Percentiles rank a stretch among this genome's conserved stretches.
Conservation (phyloP, 1,140 invertebrate genomes). For the Nixonia krombeini region DNA sequence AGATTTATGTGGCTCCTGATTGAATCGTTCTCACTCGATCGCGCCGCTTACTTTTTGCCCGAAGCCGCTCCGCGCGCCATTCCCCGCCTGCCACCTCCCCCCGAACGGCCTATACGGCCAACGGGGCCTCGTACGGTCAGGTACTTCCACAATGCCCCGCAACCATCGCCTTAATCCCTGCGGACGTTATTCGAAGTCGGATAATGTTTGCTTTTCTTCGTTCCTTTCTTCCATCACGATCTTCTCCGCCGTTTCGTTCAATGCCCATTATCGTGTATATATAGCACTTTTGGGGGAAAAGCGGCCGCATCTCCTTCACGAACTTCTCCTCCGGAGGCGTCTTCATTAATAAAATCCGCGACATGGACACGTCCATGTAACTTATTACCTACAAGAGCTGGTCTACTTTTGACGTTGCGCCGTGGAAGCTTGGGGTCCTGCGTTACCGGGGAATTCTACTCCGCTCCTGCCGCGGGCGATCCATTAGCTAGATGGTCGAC, state of each 20-base stretch:
- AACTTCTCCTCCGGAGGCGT: not conserved
- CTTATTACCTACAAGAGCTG: conserved; percentile 51
- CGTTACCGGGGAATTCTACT: conserved; percentile 26
- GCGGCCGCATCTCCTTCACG: too few relatives aligned
- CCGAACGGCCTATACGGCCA: conserved; percentile 26
- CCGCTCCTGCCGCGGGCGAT: conserved; percentile 59
- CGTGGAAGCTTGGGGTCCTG: conserved; percentile 54
- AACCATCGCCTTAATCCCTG: conserved; percentile 12
- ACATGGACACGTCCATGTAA: conserved; percentile 35
- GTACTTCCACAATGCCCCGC: conserved; percentile 27
- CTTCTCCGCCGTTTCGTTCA: too few relatives aligned
- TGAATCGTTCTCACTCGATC: conserved; percentile 73
- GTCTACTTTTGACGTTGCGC: conserved; percentile 45
- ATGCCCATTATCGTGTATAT: too few relatives aligned
- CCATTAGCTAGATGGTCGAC: conserved; percentile 61
- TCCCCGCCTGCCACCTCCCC: conserved; percentile 41
- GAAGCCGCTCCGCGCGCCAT: conserved; percentile 34
- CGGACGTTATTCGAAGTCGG: conserved; percentile 35
- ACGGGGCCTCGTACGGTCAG: conserved; percentile 4
- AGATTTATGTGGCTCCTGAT: conserved; percentile 73
- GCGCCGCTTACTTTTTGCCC: conserved; percentile 66
- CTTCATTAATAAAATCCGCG: conserved; percentile 44
- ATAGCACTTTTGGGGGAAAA: too few relatives aligned
- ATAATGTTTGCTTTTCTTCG: conserved; percentile 35
- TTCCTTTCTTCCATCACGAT: conserved; percentile 14